A percentile compares a stretch with the other conserved stretches of the same genome.
Conservation (phyloP, 2,888 invertebrate species). For the Gerris lacustris region DNA sequence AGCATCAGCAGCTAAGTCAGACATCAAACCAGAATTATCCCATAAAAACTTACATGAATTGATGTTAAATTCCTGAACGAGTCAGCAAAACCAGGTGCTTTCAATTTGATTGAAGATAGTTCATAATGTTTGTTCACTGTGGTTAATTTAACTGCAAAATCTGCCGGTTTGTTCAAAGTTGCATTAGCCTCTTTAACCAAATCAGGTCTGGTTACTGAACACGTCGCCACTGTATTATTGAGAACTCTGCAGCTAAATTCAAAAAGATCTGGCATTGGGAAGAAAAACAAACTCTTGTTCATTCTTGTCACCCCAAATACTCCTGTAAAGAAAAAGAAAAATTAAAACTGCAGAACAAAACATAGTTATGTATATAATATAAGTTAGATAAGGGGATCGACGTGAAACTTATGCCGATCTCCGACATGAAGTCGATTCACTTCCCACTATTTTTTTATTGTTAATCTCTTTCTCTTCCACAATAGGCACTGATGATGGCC, state of each 20-base stretch:
- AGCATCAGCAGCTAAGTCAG: no score
- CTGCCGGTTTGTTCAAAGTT: not conserved
- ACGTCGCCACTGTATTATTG: not conserved
- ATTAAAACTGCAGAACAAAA: not conserved
- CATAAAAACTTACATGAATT: not conserved
- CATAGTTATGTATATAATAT: no score
- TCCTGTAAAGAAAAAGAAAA: not conserved
- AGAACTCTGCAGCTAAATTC: slow-evolving; percentile 26
- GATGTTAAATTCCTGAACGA: not conserved
- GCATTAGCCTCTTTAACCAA: not conserved
- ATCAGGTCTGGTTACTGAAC: not conserved
- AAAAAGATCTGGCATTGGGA: slow-evolving; percentile 48
- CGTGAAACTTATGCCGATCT: no score
- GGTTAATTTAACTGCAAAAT: not conserved
- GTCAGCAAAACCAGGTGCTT: not conserved
- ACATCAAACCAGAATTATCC: no score
- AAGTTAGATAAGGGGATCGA: no score
- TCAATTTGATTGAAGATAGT: not conserved
- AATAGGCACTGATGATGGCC: no score
- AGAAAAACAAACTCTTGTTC: slow-evolving; percentile 45
- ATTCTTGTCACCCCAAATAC: slow-evolving; percentile 40
- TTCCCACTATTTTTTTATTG: no score
- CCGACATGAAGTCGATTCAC: no score
- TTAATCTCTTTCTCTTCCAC: no score
- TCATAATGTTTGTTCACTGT: not conserved